These are phyloP conservation scores for Helicolenus hilgendorfi DNA, from an alignment of 2,797 vertebrate genomes.

Conservation along the genomic window DNA sequence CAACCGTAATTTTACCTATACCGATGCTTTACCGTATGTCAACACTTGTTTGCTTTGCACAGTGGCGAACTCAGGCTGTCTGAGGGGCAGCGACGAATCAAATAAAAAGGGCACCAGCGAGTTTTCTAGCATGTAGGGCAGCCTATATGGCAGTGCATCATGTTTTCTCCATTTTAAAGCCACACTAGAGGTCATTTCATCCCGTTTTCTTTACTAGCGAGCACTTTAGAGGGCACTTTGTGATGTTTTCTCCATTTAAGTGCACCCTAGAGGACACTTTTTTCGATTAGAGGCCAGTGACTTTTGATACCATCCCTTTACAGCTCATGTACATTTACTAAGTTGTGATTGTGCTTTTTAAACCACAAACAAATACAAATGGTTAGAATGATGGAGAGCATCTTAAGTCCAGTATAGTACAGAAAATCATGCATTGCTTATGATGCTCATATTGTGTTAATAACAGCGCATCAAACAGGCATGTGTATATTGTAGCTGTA, in stretches of 20 bases:
- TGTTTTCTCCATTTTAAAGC: fast-evolving
- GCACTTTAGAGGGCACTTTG: too few species aligned
- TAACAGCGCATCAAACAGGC: background rate
- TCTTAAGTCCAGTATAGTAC: background rate
- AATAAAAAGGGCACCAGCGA: too few species aligned
- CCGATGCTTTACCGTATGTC: background rate
- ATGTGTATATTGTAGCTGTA: background rate
- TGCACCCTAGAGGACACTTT: too few species aligned
- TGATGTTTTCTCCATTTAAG: too few species aligned
- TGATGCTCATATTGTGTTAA: background rate
- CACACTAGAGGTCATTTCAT: too few species aligned
- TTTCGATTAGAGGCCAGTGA: background rate
- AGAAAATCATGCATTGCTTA: background rate
- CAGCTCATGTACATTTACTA: background rate
- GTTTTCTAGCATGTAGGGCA: too few species aligned
- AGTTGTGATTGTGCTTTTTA: background rate
- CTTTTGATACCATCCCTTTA: background rate
- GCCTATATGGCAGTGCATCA: too few species aligned
- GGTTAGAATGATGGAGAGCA: background rate
- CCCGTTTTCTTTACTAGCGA: too few species aligned
- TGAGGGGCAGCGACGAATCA: too few species aligned
- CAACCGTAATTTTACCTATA: background rate
- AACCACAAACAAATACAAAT: background rate
- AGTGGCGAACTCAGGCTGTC: too few species aligned
- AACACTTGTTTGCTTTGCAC: background rate